These are phyloP conservation scores for Cyclargus thomasi DNA, from an alignment of 1,140 invertebrate species.

Conservation along the genomic window DNA sequence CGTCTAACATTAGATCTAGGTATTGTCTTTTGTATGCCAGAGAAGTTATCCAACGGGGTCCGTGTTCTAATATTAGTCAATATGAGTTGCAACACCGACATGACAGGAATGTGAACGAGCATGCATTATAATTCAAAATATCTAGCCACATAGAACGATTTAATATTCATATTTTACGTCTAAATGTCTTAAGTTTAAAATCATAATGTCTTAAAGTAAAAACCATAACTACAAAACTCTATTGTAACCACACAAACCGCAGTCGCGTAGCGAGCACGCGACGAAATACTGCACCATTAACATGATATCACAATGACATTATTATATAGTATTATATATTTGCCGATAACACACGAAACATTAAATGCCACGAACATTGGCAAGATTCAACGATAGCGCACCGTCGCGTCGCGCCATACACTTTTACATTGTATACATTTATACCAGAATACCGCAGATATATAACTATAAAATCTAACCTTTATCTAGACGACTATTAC, in stretches of 20 bases:
- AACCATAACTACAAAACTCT: constrained; percentile 16
- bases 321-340: constrained; percentile 44
- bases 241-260: constrained; percentile 15
- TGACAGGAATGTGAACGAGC: constrained; percentile 32
- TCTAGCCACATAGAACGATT: constrained; percentile 24
- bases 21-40: constrained; percentile 75
- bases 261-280: constrained; percentile 30
- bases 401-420: constrained; percentile 41
- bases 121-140: constrained; percentile 27
- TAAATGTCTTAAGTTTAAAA: constrained; percentile 8
- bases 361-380: constrained; percentile 55
- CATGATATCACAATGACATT: constrained; percentile 66
- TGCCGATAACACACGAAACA: constrained; percentile 59
- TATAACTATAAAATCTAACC: constrained; percentile 64
- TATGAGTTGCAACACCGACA: constrained; percentile 49
- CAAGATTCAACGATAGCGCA: constrained; percentile 58
- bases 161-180: constrained; percentile 8
- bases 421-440: constrained; percentile 53
- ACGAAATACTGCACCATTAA: constrained; percentile 48
- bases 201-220: constrained; percentile 18
- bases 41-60: constrained; percentile 62
- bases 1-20: constrained; percentile 73
- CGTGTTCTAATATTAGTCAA: constrained; percentile 33
- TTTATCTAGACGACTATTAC: constrained; percentile 46
- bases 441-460: constrained; percentile 47